These are phyloP conservation scores for Beris chalybata DNA, from an alignment of 2,888 invertebrate species.

Conservation along the genomic window DNA sequence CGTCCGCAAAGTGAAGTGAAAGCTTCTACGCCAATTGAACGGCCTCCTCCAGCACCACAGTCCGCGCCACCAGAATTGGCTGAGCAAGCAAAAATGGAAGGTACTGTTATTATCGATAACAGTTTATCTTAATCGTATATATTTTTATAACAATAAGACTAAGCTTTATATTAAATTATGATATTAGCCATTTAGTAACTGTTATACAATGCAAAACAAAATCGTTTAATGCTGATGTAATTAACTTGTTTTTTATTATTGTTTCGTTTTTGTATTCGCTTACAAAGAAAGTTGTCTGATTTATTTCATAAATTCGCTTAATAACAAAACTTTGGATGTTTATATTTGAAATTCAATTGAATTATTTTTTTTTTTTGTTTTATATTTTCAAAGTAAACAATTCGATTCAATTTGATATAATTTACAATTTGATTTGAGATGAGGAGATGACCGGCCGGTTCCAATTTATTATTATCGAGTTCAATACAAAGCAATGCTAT, in stretches of 20 bases:
- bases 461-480: background rate
- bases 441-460: background rate
- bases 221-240: conserved; percentile 25
- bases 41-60: conserved; percentile 66
- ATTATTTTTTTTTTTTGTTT: background rate
- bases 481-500: conserved; percentile 20
- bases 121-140: conserved; percentile 28
- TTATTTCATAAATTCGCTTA: conserved; percentile 27
- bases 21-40: conserved; percentile 69
- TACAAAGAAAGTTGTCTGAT: conserved; percentile 11
- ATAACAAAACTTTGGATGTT: conserved; percentile 10
- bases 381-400: background rate
- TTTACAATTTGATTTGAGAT: no score
- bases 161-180: conserved; percentile 25
- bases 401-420: background rate
- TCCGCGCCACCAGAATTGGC: conserved; percentile 69
- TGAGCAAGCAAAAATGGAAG: conserved; percentile 63
- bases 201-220: conserved; percentile 30
- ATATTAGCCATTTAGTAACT: conserved; percentile 19
- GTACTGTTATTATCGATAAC: conserved; percentile 43
- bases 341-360: background rate
- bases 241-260: conserved; percentile 8
- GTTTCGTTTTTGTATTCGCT: conserved; percentile 30
- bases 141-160: conserved; percentile 23
- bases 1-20: conserved; percentile 88